Conservation (phyloP, 1,140 invertebrate genomes). For the Aphis gossypii region DNA sequence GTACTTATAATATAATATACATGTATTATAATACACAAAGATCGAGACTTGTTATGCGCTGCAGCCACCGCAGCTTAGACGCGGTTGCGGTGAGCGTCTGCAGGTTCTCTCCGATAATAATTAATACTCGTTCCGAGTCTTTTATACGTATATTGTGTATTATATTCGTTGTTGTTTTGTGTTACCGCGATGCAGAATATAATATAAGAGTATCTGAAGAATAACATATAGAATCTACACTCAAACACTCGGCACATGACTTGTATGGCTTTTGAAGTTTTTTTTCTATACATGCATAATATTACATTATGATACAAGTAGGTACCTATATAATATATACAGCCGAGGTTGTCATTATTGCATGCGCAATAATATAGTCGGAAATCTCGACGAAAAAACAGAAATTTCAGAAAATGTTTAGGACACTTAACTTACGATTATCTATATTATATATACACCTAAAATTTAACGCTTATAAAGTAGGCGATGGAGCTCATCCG, state of each 20-base stretch:
- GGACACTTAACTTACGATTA: too few relatives aligned
- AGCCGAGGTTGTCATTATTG: too few relatives aligned
- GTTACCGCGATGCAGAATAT: neutral
- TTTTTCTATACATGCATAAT: neutral
- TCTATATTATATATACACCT: neutral
- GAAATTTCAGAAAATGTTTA: too few relatives aligned
- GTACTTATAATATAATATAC: neutral
- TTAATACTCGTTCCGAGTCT: constrained; percentile 26
- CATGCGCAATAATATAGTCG: too few relatives aligned
- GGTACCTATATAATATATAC: too few relatives aligned
- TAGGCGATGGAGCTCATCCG: neutral
- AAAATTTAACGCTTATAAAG: neutral
- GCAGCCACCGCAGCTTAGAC: neutral
- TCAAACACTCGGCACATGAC: neutral
- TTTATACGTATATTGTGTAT: neutral
- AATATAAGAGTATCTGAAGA: neutral
- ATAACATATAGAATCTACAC: neutral
- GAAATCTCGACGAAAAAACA: too few relatives aligned
- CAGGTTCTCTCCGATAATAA: constrained; percentile 20
- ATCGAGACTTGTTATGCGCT: neutral
- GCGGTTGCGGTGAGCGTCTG: constrained; percentile 19
- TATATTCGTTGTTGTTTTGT: neutral
- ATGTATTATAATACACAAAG: neutral
- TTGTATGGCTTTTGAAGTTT: neutral
- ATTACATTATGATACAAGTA: too few relatives aligned